Evolutionary conservation across 1,140 invertebrate genomes (phyloP).

Genomic region (Papilio machaon): DNA sequence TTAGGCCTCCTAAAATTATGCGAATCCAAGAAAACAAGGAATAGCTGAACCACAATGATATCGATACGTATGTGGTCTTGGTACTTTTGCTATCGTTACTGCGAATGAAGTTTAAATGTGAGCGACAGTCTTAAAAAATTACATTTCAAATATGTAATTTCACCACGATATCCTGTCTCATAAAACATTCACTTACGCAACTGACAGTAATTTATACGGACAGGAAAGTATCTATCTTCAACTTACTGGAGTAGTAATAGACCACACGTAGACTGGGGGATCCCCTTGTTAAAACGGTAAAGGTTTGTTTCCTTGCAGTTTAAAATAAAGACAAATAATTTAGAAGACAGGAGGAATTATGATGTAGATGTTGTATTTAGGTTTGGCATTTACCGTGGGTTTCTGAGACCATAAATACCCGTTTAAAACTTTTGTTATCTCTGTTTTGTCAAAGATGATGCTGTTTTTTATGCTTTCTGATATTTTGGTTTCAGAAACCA

Average conservation of each 20-base stretch:
- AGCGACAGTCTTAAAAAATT: conserved; percentile 14
- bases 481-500: too few species aligned
- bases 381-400: too few species aligned
- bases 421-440: too few species aligned
- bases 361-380: not conserved
- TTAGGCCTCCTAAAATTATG: not conserved
- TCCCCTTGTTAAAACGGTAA: conserved; percentile 23
- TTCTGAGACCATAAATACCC: too few species aligned
- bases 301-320: conserved; percentile 1
- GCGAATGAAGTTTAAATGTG: conserved; percentile 39
- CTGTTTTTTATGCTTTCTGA: too few species aligned
- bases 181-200: conserved; percentile 74
- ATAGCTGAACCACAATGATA: too few species aligned
- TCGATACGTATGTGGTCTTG: not conserved
- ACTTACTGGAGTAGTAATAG: conserved; percentile 44
- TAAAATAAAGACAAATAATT: not conserved
- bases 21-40: too few species aligned
- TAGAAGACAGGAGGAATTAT: not conserved
- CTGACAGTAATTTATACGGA: conserved; percentile 75
- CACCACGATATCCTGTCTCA: conserved; percentile 72
- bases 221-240: conserved; percentile 72
- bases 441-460: too few species aligned
- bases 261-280: conserved; percentile 51
- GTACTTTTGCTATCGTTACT: conserved; percentile 31
- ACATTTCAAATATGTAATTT: conserved; percentile 57